Percentiles rank a stretch among this genome's conserved stretches.
Conservation (phyloP, 1,140 invertebrate genomes). For the Panagrolaimus sp. region DNA sequence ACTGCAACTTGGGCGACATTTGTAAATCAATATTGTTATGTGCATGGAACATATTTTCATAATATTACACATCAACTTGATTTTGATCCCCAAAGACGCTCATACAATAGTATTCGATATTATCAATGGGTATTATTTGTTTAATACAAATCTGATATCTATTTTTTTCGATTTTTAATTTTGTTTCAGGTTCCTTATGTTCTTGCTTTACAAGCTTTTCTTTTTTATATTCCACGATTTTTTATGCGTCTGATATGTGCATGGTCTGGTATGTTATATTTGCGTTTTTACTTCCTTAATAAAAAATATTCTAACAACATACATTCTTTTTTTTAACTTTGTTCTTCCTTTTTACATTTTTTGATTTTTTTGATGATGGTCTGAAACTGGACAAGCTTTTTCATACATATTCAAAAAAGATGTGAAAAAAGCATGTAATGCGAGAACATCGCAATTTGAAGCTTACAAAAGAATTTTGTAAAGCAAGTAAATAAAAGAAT, state of each 20-base stretch:
- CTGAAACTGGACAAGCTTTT: too few species aligned
- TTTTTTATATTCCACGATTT: constrained; percentile 56
- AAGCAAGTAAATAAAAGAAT: background rate
- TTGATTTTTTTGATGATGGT: too few species aligned
- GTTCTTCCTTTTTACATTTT: too few species aligned
- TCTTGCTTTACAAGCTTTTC: constrained; percentile 52
- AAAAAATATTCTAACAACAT: too few species aligned
- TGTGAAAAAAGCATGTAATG: too few species aligned
- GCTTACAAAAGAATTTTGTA: background rate
- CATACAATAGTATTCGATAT: constrained; percentile 45
- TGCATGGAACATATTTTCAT: constrained; percentile 57
- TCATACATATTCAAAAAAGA: too few species aligned
- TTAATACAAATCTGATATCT: background rate
- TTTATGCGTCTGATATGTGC: constrained; percentile 22
- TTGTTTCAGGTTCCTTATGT: constrained; percentile 53
- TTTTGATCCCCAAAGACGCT: constrained; percentile 47
- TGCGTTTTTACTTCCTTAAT: background rate
- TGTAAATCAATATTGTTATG: constrained; percentile 59
- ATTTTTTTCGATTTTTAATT: background rate
- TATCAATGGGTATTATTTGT: constrained; percentile 54
- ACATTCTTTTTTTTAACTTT: too few species aligned
- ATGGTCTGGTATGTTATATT: constrained; percentile 14
- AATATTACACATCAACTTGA: constrained; percentile 45
- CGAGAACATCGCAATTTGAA: constrained; percentile 5
- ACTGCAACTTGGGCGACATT: constrained; percentile 53